Percentiles rank a stretch among this genome's conserved stretches.
These are phyloP conservation scores for Macropis europaea DNA, from an alignment of 2,888 invertebrate species.

Conservation along the genomic window DNA sequence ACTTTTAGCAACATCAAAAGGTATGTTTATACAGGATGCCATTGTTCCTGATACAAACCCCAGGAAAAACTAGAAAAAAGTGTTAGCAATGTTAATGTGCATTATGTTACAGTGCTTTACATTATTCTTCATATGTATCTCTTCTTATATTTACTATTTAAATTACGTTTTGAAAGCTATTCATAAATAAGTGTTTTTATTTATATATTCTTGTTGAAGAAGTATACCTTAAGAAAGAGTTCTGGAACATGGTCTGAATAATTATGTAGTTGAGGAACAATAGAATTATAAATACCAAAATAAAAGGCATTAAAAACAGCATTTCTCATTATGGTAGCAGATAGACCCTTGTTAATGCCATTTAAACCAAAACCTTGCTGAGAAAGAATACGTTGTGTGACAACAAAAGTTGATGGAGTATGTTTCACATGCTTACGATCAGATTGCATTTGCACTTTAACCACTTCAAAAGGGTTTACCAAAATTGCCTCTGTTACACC, in stretches of 20 bases:
- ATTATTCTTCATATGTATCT: too few species aligned
- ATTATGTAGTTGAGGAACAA: slow-evolving; percentile 83
- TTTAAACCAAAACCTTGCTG: slow-evolving; percentile 88
- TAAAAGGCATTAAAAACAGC: slow-evolving; percentile 96
- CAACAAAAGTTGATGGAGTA: slow-evolving; percentile 88
- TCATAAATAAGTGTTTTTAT: too few species aligned
- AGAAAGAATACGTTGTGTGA: slow-evolving; percentile 89
- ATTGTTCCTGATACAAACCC: slow-evolving; percentile 94
- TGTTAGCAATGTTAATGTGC: too few species aligned
- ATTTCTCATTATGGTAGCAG: slow-evolving; percentile 93
- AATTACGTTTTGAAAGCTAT: too few species aligned
- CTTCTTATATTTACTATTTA: too few species aligned
- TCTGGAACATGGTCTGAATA: slow-evolving; percentile 86
- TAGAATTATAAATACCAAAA: slow-evolving; percentile 96
- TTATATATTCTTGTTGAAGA: too few species aligned
- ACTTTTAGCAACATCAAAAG: slow-evolving; percentile 97
- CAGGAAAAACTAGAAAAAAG: slow-evolving; percentile 82
- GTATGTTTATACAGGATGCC: slow-evolving; percentile 94
- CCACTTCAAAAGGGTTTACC: slow-evolving; percentile 97
- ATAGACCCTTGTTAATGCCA: slow-evolving; percentile 93
- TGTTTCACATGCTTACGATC: slow-evolving; percentile 85
- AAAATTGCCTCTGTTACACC: slow-evolving; percentile 95
- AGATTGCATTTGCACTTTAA: slow-evolving; percentile 94
- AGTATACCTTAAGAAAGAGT: slow-evolving; percentile 85
- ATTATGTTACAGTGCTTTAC: too few species aligned